Evolutionary conservation across 2,888 invertebrate genomes (phyloP).

Genomic region (Pogonocherus hispidulus): DNA sequence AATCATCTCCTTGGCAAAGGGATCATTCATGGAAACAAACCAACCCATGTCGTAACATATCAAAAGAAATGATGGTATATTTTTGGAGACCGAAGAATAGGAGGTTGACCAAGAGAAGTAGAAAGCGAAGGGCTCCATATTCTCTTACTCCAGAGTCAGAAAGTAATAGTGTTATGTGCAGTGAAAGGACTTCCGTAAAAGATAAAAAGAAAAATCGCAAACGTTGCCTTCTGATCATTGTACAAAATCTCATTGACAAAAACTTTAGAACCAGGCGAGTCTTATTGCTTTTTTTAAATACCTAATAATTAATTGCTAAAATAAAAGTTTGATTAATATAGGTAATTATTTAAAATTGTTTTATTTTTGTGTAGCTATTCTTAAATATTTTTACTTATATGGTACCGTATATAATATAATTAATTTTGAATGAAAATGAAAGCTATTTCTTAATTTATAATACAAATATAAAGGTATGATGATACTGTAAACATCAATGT

Average conservation of each 20-base stretch:
- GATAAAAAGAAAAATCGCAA: conserved; percentile 47
- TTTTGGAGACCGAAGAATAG: conserved; percentile 74
- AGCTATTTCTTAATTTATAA: too few species aligned
- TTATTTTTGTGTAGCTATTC: too few species aligned
- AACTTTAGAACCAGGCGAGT: conserved; percentile 52
- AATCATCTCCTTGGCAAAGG: conserved; percentile 92
- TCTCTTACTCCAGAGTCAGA: conserved; percentile 64
- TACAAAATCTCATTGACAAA: conserved; percentile 63
- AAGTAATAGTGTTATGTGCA: conserved; percentile 31
- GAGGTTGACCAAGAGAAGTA: conserved; percentile 58
- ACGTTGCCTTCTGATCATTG: conserved; percentile 58
- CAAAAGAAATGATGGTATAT: conserved; percentile 81
- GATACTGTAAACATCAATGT: too few species aligned
- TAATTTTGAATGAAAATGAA: too few species aligned
- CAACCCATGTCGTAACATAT: conserved; percentile 80
- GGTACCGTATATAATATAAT: too few species aligned
- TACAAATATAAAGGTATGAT: too few species aligned
- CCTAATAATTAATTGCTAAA: too few species aligned
- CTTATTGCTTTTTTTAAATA: neutral
- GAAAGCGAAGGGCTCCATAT: conserved; percentile 77
- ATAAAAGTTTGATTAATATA: too few species aligned
- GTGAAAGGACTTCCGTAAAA: conserved; percentile 41
- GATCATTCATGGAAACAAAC: conserved; percentile 92
- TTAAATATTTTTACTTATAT: too few species aligned
- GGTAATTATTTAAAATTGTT: too few species aligned